phyloP scores from a whole-genome alignment of 2,113 vertebrate genomes.

The Passerina amoena region DNA sequence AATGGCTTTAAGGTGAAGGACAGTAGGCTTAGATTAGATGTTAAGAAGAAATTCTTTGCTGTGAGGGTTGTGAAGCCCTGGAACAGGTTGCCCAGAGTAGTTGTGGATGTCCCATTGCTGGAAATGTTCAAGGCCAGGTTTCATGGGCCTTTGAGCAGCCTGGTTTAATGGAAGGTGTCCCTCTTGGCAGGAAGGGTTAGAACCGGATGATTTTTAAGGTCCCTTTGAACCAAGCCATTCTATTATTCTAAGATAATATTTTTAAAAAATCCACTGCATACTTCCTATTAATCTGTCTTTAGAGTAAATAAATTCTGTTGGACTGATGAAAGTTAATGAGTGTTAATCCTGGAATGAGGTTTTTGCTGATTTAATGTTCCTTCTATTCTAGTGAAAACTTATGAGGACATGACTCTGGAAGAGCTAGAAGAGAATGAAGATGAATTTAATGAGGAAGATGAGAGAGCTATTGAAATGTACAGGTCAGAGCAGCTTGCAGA shows the following conservation, averaged over 20 bases:
- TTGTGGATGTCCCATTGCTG: background rate
- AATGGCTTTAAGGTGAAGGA: background rate
- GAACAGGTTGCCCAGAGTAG: background rate
- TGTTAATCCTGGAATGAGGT: background rate
- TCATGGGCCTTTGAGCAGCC: background rate
- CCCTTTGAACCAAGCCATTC: background rate
- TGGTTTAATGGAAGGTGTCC: background rate
- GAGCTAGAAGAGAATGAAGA: slow-evolving; percentile 96
- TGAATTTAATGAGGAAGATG: slow-evolving; percentile 94
- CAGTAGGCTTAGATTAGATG: background rate
- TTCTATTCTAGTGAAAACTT: slow-evolving; percentile 86
- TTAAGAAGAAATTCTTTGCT: background rate
- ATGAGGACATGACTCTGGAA: slow-evolving; percentile 93
- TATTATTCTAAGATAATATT: background rate
- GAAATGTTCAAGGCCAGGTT: background rate
- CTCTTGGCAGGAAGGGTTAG: background rate
- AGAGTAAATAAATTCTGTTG: background rate
- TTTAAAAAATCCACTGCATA: fast-evolving
- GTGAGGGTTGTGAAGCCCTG: background rate
- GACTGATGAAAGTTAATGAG: background rate
- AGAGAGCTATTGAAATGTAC: slow-evolving; percentile 93
- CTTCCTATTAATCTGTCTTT: background rate
- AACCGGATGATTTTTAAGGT: background rate
- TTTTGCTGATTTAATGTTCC: background rate
- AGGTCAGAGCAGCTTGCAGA: slow-evolving; percentile 75